Evolutionary conservation across 2,797 vertebrate genomes (phyloP).

Genomic region (Chelon auratus): DNA sequence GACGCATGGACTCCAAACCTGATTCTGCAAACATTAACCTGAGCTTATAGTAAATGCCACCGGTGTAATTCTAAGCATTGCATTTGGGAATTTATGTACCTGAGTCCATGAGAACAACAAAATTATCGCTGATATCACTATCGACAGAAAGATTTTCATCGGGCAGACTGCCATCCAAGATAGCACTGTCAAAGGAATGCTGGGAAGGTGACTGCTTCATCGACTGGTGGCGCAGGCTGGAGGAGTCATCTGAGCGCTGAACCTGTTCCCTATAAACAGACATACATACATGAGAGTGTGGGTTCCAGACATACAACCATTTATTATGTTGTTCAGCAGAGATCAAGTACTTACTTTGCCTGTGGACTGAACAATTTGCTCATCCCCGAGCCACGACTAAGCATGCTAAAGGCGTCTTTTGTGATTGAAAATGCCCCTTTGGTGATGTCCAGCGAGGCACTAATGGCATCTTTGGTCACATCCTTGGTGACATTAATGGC

Average conservation of each 20-base stretch:
- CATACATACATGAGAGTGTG: constrained; percentile 25
- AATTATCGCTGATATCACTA: constrained; percentile 92
- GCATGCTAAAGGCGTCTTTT: constrained; percentile 92
- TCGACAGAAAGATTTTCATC: constrained; percentile 93
- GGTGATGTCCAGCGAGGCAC: constrained; percentile 93
- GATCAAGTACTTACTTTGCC: constrained; percentile 66
- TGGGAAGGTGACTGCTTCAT: constrained; percentile 92
- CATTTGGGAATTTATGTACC: constrained; percentile 75
- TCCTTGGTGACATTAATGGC: constrained; percentile 93
- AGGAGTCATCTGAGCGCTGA: constrained; percentile 85
- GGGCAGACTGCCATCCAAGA: constrained; percentile 89
- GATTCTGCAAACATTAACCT: constrained; percentile 82
- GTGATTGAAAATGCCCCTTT: constrained; percentile 96
- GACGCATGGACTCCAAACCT: constrained; percentile 85
- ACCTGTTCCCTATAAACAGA: constrained; percentile 83
- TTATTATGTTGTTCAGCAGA: constrained; percentile 32
- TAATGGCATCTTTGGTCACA: constrained; percentile 94
- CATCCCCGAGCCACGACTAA: constrained; percentile 92
- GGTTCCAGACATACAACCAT: constrained; percentile 26
- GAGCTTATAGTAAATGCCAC: constrained; percentile 1
- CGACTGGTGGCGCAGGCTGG: constrained; percentile 84
- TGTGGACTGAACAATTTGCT: constrained; percentile 89
- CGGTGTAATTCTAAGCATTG: neutral
- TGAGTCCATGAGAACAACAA: constrained; percentile 91
- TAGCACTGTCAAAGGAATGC: constrained; percentile 92